Base-by-base conservation (phyloP, 2,113 vertebrate genomes). In the Orcinus orca region DNA sequence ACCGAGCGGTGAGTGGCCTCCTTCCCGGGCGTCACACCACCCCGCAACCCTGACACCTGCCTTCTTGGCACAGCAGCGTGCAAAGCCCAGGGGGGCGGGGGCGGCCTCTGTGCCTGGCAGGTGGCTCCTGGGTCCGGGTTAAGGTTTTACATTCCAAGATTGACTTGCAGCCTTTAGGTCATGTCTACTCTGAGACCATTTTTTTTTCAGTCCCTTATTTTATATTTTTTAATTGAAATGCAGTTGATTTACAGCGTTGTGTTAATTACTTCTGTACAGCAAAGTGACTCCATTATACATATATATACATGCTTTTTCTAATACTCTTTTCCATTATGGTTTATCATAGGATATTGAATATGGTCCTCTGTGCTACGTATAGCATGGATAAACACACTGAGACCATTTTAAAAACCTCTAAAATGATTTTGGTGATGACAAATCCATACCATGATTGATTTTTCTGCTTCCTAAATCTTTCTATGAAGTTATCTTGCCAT, bases 1-100 rank as follows among this genome's bases (percentile, higher is more conserved):
- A 99, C 97, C 99, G 99, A 98, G 99, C 99, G 96, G 99, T 99
- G 95, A 99, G 99, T 99, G 95, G 21, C 81, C n/a, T 60, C 63
- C 68, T 53, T 68, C 65, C 53, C n/a, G 0, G 18, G 4, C 38
- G 7, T 62, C 25, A 9, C 13, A 6, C 47, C 3, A 0, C n/a
- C 83, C 50, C 8, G 36, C 1, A 0, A 8, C 90, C 25, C 26
- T 55, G 11, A 29, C 10, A 1, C 76, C 33, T 3, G 11, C 31
- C 23, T 25, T 65, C 15, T 13, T 31, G 53, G 20, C 8, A 6
- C 33, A 50, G 29, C 21, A 47, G 4, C 15, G 6, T 2, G 8
- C 74, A 44, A 41, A n/a, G 74, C 26, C 33, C 14, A 23, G 33
- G 13, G 29, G 2, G 25, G 17, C 1, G 1, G 23, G 17, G 13